These are phyloP conservation scores for Palythoa grandis DNA, from an alignment of 92 coral and sea anemone species.

Conservation along the genomic window DNA sequence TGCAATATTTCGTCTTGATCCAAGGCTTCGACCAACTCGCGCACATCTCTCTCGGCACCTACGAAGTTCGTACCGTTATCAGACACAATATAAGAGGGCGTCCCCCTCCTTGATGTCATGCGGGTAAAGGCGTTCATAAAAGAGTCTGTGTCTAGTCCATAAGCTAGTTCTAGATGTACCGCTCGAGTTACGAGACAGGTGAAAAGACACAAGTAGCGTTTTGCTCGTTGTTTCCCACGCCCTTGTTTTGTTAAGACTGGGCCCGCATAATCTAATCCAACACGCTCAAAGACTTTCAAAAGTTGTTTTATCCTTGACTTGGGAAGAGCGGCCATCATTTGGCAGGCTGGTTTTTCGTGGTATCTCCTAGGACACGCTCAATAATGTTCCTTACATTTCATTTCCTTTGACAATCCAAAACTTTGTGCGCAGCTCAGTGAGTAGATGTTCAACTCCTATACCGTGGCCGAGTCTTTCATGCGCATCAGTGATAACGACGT, in stretches of 20 bases:
- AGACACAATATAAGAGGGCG: constrained; percentile 40
- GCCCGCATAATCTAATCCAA: constrained; percentile 43
- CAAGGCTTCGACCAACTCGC: constrained; percentile 52
- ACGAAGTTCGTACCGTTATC: constrained; percentile 61
- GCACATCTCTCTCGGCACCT: constrained; percentile 56
- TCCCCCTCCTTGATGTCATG: constrained; percentile 58
- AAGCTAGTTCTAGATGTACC: constrained; percentile 46
- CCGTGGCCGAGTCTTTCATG: constrained; percentile 58
- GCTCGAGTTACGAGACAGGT: constrained; percentile 48
- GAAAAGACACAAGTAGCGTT: constrained; percentile 45
- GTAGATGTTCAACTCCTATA: constrained; percentile 50
- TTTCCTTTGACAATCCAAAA: constrained; percentile 58
- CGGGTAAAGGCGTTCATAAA: constrained; percentile 43
- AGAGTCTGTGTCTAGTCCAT: constrained; percentile 37
- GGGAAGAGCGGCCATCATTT: constrained; percentile 53
- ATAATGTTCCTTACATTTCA: constrained; percentile 28
- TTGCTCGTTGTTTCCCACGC: constrained; percentile 50
- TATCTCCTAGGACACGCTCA: constrained; percentile 40
- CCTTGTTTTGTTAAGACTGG: constrained; percentile 54
- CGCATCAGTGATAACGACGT: constrained; percentile 39
- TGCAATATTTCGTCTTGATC: constrained; percentile 49
- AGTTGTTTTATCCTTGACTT: constrained; percentile 30
- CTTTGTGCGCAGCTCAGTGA: constrained; percentile 48
- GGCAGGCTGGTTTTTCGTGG: constrained; percentile 32
- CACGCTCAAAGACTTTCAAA: constrained; percentile 39